Percentiles rank a stretch among this genome's conserved stretches.
phyloP scores from a whole-genome alignment of 2,113 vertebrate genomes.

The Gnathonemus echidnorhynchus region DNA sequence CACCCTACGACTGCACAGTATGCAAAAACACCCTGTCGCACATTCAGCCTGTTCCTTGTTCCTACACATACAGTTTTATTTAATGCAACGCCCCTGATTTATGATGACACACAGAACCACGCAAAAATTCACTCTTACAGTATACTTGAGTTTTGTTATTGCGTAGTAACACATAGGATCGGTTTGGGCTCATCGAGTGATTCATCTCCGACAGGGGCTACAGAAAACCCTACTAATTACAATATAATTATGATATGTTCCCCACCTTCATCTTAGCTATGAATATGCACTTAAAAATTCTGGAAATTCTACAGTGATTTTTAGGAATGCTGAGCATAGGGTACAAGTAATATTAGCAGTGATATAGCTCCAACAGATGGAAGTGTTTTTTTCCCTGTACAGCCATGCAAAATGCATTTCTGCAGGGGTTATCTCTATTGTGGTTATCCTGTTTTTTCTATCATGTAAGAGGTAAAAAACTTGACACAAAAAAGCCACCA shows the following conservation, averaged over 20 bases:
- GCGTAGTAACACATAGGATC: neutral
- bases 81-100: neutral
- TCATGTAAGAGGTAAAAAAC: neutral
- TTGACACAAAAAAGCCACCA: neutral
- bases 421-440: neutral
- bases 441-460: neutral
- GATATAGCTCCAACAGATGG: neutral
- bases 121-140: neutral
- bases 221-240: neutral
- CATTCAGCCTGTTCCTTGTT: neutral
- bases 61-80: neutral
- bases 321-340: neutral
- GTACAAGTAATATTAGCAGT: neutral
- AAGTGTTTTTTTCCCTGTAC: neutral
- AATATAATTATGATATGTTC: neutral
- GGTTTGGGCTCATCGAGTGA: neutral
- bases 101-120: neutral
- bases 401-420: neutral
- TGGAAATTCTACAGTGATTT: neutral
- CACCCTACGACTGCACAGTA: neutral
- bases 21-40: neutral
- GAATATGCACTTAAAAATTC: neutral
- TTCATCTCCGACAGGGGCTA: neutral
- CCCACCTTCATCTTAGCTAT: neutral
- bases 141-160: neutral